Percentiles rank a stretch among this genome's conserved stretches.
These are phyloP conservation scores for Cyprinodon brontotheroides DNA, from an alignment of 2,113 vertebrate genomes.

Conservation along the genomic window DNA sequence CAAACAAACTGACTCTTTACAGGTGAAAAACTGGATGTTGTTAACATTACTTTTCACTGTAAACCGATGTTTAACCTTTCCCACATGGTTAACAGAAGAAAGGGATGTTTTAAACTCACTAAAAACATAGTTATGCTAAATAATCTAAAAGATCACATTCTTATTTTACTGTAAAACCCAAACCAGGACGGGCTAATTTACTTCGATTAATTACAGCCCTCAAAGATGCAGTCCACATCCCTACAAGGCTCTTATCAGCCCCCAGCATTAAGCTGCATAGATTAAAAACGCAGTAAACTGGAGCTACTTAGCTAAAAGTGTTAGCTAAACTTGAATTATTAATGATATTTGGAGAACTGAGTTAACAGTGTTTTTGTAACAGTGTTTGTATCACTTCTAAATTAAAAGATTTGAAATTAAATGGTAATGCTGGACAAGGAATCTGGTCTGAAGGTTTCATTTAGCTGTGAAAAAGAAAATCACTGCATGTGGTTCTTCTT, in stretches of 20 bases:
- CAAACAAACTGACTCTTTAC: background rate
- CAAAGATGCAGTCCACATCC: constrained; percentile 44
- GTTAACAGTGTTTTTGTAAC: background rate
- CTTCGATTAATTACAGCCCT: constrained; percentile 41
- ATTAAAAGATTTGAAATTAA: background rate
- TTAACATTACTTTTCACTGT: constrained; percentile 1
- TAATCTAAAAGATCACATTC: constrained; percentile 13
- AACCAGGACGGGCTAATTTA: constrained; percentile 30
- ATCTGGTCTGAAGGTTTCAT: background rate
- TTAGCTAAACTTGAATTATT: constrained; percentile 4
- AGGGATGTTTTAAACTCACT: constrained; percentile 4
- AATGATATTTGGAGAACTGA: background rate
- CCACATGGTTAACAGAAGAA: constrained; percentile 2
- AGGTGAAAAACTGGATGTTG: background rate
- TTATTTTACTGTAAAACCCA: background rate
- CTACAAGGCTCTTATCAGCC: constrained; percentile 6
- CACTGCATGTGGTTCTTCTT: background rate
- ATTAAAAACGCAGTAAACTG: constrained; percentile 34
- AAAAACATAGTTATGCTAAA: background rate
- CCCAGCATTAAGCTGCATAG: constrained; percentile 36
- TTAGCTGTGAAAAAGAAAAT: background rate
- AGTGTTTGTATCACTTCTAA: background rate
- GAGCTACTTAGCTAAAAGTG: background rate
- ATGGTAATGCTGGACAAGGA: background rate
- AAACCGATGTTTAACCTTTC: background rate